Evolutionary conservation across 2,888 invertebrate species (phyloP), one percentile per base, ranked within the genome.

Genomic region (Lepidocyrtoides sp.): DNA sequence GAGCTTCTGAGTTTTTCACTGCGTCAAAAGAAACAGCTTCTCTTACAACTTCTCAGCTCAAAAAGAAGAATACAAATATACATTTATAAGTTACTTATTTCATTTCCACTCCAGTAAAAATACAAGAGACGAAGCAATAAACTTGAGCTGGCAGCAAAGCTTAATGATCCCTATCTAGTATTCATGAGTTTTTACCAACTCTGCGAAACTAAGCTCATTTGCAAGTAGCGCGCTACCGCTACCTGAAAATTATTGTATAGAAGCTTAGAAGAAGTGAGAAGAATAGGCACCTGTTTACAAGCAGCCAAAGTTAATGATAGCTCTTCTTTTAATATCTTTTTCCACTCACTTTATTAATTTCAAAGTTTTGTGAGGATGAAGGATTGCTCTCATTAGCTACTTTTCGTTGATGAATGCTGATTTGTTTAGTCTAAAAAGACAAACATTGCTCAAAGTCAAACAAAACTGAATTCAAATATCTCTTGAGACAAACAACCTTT

Each of bases 91-190:
- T n/a, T n/a, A n/a, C n/a, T n/a, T 51, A 51, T 29, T n/a, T 54
- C 12, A 32, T 79, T 17, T 79, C 26, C 17, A 54, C 79, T 54
- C 44, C 75, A 57, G 44, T 63, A 77, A 77, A 86, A 86, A 29
- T 20, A 60, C 26, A 75, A 54, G 17, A n/a, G 23, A 2, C 5
- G 23, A 10, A 87, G 89, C 85, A 86, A 91, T 92, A 91, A 91
- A 92, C 86, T 75, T 69, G 63, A 87, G 20, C 88, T 72, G 84
- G 23, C 57, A 75, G 83, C 83, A 86, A 84, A 89, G 91, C 69
- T 89, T 92, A 92, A 92, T 92, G 91, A 92, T 91, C 89, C 57
- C 32, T 54, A 51, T 54, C 54, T 29, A 7, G 32, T 54, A 54
- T n/a, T 54, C 54, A 54, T 20, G 14, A 77, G 26, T 17, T 41